Conservation (phyloP, 2,797 vertebrate species). For the Enteromius mattozi region DNA sequence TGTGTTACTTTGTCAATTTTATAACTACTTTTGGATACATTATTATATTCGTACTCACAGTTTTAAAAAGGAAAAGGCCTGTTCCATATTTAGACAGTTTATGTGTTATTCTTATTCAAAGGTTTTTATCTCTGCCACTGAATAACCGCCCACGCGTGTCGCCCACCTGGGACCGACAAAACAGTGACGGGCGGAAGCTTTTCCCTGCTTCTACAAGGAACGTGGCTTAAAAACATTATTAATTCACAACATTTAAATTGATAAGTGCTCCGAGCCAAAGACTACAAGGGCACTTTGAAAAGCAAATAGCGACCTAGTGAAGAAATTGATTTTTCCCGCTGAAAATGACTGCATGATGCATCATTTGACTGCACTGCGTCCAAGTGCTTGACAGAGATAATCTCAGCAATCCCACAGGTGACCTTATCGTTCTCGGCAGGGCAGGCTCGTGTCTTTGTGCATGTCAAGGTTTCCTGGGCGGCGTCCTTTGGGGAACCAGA, state of each 20-base stretch:
- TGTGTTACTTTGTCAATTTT: background rate
- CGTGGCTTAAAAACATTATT: constrained; percentile 82
- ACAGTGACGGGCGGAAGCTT: background rate
- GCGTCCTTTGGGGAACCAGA: constrained; percentile 82
- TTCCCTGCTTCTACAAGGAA: constrained; percentile 42
- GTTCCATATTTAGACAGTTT: background rate
- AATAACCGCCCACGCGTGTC: constrained; percentile 8
- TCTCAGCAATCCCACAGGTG: constrained; percentile 89
- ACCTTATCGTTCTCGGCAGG: constrained; percentile 91
- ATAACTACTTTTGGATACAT: background rate
- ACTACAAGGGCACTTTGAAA: constrained; percentile 96
- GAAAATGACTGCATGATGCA: constrained; percentile 93
- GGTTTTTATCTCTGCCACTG: constrained; percentile 21
- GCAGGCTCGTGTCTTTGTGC: constrained; percentile 88
- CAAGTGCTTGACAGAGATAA: constrained; percentile 95
- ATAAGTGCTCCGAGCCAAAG: constrained; percentile 89
- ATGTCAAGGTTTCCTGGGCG: constrained; percentile 87
- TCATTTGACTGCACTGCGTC: constrained; percentile 93
- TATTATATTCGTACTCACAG: background rate
- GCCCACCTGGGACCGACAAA: constrained; percentile 17
- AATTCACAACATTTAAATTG: constrained; percentile 95
- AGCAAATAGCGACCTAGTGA: constrained; percentile 91
- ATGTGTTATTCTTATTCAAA: constrained; percentile 11
- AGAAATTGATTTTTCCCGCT: constrained; percentile 89
- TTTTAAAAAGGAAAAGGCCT: background rate